A percentile compares a stretch with the other conserved stretches of the same genome.
Evolutionary conservation across 2,113 vertebrate species (phyloP).

Genomic region (Chaenogobius annularis): DNA sequence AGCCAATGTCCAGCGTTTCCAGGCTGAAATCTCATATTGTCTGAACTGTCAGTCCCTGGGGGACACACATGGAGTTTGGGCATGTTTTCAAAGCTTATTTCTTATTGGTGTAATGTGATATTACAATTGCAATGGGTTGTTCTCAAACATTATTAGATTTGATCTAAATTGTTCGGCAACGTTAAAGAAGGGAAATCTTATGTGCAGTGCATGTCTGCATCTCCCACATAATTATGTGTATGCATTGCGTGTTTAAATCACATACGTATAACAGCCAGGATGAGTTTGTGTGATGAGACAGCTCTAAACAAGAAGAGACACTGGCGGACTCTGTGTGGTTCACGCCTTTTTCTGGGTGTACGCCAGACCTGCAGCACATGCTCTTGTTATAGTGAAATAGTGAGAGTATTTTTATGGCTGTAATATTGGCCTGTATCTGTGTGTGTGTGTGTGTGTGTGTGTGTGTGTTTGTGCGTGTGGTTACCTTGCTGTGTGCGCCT

Average conservation of each 20-base stretch:
- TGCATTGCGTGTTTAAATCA: not conserved
- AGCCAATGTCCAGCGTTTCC: not conserved
- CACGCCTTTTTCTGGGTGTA: not conserved
- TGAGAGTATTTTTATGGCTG: not conserved
- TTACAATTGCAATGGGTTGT: too few relatives aligned
- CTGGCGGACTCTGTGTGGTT: not conserved
- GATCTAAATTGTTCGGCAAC: too few relatives aligned
- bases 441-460: not conserved
- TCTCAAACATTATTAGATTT: too few relatives aligned
- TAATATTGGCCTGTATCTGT: not conserved
- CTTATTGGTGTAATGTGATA: not conserved
- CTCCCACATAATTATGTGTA: not conserved
- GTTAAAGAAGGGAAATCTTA: too few relatives aligned
- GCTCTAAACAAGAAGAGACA: not conserved
- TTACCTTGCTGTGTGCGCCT: not conserved
- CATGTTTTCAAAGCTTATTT: not conserved
- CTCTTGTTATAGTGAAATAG: not conserved
- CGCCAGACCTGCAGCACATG: not conserved
- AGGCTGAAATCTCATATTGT: conserved; percentile 7
- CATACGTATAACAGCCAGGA: not conserved
- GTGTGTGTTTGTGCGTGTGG: not conserved
- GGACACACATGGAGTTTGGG: not conserved
- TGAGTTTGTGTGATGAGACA: not conserved
- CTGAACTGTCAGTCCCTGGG: not conserved
- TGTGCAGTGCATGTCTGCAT: not conserved